Conservation (phyloP, 64 coral and sea anemone genomes). For the Montipora foliosa region DNA sequence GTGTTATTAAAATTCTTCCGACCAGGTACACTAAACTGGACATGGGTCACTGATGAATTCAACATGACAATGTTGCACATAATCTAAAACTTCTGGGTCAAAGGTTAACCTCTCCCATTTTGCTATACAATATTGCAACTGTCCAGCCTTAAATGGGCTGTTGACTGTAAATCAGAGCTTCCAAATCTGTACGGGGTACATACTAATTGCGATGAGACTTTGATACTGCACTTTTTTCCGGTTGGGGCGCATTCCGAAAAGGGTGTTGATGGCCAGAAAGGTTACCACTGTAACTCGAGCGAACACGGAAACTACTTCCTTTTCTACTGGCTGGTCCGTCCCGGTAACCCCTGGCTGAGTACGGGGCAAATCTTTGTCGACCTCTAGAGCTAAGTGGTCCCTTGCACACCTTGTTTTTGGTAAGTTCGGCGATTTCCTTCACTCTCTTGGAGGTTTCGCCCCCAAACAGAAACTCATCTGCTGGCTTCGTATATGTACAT, state of each 20-base stretch:
- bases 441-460: constrained; percentile 54
- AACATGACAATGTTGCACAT: too few species aligned
- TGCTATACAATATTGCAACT: too few species aligned
- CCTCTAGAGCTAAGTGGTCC: not conserved
- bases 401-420: constrained; percentile 50
- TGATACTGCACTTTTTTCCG: constrained; percentile 38
- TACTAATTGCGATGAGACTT: constrained; percentile 46
- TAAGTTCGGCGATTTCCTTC: constrained; percentile 51
- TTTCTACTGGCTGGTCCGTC: not conserved
- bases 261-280: not conserved
- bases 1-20: too few species aligned
- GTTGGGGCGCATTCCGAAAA: constrained; percentile 61
- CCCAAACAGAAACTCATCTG: constrained; percentile 58
- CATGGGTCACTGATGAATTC: too few species aligned
- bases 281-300: not conserved
- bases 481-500: constrained; percentile 42
- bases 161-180: not conserved
- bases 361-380: constrained; percentile 50
- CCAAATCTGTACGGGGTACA: not conserved
- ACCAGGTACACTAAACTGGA: too few species aligned
- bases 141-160: too few species aligned
- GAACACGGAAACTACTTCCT: not conserved
- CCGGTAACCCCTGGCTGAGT: not conserved
- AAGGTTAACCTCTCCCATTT: too few species aligned
- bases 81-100: too few species aligned